Conservation (phyloP, 1,140 invertebrate species). For the Hypothenemus hampei region DNA sequence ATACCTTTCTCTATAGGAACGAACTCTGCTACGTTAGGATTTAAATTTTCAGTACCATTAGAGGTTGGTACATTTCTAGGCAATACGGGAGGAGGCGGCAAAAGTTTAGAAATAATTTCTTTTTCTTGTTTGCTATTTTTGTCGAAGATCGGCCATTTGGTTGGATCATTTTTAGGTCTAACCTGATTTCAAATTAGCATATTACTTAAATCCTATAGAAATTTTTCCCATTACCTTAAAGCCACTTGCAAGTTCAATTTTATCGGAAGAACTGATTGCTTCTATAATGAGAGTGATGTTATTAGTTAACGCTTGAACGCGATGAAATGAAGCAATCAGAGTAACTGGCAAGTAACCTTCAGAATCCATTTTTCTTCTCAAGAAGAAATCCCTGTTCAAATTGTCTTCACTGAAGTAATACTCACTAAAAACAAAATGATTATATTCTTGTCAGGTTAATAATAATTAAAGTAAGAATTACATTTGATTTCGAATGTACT, state of each 20-base stretch:
- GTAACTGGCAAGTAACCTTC: constrained; percentile 90
- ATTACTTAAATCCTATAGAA: too few relatives aligned
- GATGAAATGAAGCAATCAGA: constrained; percentile 92
- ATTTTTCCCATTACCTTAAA: constrained; percentile 75
- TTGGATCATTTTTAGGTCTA: constrained; percentile 72
- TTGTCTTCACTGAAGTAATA: constrained; percentile 99
- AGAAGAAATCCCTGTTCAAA: constrained; percentile 90
- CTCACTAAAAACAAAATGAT: constrained; percentile 67
- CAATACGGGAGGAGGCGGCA: constrained; percentile 63
- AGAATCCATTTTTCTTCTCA: constrained; percentile 92
- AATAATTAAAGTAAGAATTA: constrained; percentile 48
- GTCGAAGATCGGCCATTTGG: constrained; percentile 80
- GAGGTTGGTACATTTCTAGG: constrained; percentile 38
- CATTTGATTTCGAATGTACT: constrained; percentile 80
- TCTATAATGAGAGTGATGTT: constrained; percentile 79
- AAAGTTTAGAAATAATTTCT: constrained; percentile 54
- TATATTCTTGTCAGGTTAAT: too few relatives aligned
- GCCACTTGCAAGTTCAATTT: constrained; percentile 73
- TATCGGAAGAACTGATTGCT: constrained; percentile 74
- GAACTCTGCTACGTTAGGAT: constrained; percentile 83
- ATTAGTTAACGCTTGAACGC: constrained; percentile 81
- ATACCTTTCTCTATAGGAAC: constrained; percentile 51
- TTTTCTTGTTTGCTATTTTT: constrained; percentile 46
- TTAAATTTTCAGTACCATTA: constrained; percentile 49
- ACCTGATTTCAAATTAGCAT: constrained; percentile 53